phyloP scores from a whole-genome alignment of 2,113 vertebrate species.

The Salvelinus alpinus region DNA sequence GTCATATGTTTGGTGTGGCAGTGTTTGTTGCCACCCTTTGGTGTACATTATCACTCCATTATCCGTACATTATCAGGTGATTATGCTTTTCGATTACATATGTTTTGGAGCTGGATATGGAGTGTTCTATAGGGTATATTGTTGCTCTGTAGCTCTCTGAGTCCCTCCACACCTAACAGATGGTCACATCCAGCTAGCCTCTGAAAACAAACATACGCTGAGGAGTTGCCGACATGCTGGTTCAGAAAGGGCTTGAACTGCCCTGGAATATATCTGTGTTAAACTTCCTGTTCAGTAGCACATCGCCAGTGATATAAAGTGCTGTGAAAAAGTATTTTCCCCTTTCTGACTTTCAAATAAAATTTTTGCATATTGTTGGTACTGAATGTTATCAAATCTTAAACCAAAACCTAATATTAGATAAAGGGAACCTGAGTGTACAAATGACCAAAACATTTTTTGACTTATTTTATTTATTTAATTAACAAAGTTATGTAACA shows the following conservation, averaged over 20 bases:
- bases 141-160: constrained; percentile 38
- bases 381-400: too few species aligned
- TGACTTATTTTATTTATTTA: too few species aligned
- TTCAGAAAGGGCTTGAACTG: constrained; percentile 41
- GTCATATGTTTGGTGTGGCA: constrained; percentile 18
- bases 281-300: constrained; percentile 37
- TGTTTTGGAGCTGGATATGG: constrained; percentile 21
- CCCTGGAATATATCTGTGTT: constrained; percentile 4
- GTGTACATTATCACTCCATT: neutral
- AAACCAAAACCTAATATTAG: too few species aligned
- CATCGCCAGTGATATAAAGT: constrained; percentile 53
- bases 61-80: constrained; percentile 15
- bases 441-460: too few species aligned
- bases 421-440: too few species aligned
- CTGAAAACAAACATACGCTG: constrained; percentile 65
- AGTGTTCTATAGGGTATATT: constrained; percentile 31
- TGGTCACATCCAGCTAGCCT: constrained; percentile 58
- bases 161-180: constrained; percentile 54
- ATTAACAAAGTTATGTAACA: too few species aligned
- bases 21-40: neutral
- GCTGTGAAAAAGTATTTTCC: constrained; percentile 18
- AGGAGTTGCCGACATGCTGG: constrained; percentile 64
- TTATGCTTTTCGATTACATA: constrained; percentile 25
- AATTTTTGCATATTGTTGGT: too few species aligned
- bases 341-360: too few species aligned